phyloP scores from a whole-genome alignment of 2,113 vertebrate species.

The Montifringilla adamsi region DNA sequence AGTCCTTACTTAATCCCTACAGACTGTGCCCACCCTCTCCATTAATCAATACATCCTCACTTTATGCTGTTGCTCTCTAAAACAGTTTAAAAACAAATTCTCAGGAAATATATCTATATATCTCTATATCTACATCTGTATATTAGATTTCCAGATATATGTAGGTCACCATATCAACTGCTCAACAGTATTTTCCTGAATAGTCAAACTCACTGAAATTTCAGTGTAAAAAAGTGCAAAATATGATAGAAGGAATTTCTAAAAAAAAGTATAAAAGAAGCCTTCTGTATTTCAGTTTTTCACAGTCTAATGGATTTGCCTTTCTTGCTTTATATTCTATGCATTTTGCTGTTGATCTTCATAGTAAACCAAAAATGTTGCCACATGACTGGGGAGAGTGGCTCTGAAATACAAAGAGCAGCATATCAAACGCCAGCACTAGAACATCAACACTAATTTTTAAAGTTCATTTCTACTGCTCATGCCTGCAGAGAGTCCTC shows the following conservation, averaged over 20 bases:
- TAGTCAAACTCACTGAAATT: neutral
- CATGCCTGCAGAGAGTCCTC: neutral
- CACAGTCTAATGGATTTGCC: neutral
- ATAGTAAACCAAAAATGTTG: neutral
- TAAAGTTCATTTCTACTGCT: neutral
- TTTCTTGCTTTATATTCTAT: neutral
- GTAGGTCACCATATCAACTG: neutral
- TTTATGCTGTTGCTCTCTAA: neutral
- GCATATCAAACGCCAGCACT: neutral
- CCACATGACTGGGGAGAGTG: neutral
- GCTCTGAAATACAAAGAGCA: neutral
- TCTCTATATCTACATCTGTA: rapidly evolving
- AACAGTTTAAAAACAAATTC: neutral
- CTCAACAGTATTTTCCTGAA: neutral
- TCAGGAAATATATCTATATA: neutral
- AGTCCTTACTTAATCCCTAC: neutral
- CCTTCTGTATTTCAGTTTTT: neutral
- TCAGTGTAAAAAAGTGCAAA: neutral
- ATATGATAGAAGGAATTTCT: neutral
- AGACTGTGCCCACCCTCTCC: neutral
- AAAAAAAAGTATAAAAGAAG: neutral
- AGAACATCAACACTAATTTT: neutral
- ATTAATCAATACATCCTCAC: neutral
- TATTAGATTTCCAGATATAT: neutral
- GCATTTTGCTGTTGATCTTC: neutral